Evolutionary conservation across 2,113 vertebrate genomes (phyloP).

Genomic region (Pachycephala philippinensis): DNA sequence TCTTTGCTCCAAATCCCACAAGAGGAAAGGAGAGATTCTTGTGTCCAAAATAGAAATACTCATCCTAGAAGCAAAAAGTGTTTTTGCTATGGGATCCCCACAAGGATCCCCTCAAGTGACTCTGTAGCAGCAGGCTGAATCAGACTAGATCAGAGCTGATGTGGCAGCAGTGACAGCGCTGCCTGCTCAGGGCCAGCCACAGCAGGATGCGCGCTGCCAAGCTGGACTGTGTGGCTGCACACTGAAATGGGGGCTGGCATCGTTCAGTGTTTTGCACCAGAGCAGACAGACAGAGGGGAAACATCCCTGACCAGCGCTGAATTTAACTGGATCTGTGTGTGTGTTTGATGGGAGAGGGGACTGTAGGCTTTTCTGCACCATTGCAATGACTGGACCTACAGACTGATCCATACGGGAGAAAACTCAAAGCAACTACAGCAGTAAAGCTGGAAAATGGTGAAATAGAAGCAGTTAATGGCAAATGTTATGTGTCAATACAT

Average conservation of each 20-base stretch:
- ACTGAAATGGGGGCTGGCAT: neutral
- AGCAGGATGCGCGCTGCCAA: neutral
- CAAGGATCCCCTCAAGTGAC: conserved; percentile 5
- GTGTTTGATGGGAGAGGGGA: neutral
- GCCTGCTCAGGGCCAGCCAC: neutral
- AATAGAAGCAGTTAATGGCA: neutral
- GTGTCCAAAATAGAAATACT: conserved; percentile 6
- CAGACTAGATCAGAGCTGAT: conserved; percentile 44
- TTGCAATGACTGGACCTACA: neutral
- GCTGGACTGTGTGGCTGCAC: neutral
- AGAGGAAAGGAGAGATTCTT: neutral
- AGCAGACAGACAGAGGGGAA: neutral
- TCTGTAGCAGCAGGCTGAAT: conserved; percentile 27
- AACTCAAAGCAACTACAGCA: neutral
- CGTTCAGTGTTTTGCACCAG: neutral
- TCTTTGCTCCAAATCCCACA: neutral
- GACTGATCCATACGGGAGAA: neutral
- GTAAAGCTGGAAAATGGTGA: neutral
- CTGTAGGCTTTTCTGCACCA: neutral
- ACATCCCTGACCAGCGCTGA: neutral
- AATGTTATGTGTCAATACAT: neutral
- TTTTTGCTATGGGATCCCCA: conserved; percentile 4
- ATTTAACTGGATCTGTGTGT: neutral
- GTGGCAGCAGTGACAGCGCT: neutral
- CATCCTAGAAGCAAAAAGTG: neutral